phyloP scores from a whole-genome alignment of 2,797 vertebrate genomes.

The Pipistrellus nathusii region DNA sequence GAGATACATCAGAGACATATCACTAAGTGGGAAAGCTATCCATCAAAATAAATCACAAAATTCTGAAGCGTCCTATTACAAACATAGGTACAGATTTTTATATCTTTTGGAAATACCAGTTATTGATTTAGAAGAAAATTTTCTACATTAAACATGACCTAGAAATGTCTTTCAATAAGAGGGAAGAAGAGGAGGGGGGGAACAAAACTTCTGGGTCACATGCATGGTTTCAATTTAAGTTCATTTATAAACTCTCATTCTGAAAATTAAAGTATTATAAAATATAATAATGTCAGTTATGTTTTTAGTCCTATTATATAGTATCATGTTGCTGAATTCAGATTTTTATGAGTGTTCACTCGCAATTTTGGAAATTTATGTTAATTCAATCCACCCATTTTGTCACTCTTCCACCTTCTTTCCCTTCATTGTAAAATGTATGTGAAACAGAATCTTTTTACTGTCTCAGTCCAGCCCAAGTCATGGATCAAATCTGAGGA shows the following conservation, averaged over 20 bases:
- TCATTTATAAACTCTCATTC: slow-evolving; percentile 26
- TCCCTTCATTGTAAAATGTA: neutral
- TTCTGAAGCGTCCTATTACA: neutral
- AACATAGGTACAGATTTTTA: neutral
- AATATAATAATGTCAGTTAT: neutral
- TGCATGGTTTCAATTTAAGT: neutral
- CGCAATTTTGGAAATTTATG: neutral
- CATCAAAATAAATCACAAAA: neutral
- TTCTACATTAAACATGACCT: neutral
- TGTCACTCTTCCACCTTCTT: neutral
- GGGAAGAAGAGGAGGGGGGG: fast-evolving
- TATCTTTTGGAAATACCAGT: neutral
- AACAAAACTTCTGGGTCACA: neutral
- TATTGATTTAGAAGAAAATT: neutral
- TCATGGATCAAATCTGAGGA: neutral
- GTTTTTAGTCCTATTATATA: neutral
- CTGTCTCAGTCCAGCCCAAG: neutral
- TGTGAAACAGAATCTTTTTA: neutral
- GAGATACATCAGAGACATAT: neutral
- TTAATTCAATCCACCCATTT: neutral
- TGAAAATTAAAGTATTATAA: neutral
- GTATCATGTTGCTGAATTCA: neutral
- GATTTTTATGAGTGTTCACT: neutral
- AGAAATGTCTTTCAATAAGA: slow-evolving; percentile 37
- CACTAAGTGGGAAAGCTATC: neutral